Evolutionary conservation across 2,797 vertebrate genomes (phyloP).

Genomic region (Knipowitschia caucasica): DNA sequence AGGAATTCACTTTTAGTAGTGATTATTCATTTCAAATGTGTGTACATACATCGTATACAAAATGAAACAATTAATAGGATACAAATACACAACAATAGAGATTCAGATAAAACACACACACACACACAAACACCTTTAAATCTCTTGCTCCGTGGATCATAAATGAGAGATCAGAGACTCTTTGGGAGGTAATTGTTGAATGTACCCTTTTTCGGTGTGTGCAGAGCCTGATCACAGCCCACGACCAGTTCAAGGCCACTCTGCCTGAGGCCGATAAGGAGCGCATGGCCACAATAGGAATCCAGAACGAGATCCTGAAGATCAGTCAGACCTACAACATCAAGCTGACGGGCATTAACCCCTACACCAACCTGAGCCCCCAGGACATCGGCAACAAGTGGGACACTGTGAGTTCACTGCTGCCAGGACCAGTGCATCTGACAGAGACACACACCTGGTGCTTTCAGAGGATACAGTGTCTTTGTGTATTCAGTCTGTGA

Average conservation of each 20-base stretch:
- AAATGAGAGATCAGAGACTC: too few species aligned
- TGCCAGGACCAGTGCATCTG: background rate
- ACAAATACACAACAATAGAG: too few species aligned
- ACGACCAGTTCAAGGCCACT: constrained; percentile 97
- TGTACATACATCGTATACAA: too few species aligned
- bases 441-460: constrained; percentile 1
- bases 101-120: too few species aligned
- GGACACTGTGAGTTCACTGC: constrained; percentile 70
- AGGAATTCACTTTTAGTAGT: too few species aligned
- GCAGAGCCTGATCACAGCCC: constrained; percentile 92
- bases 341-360: constrained; percentile 93
- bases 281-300: constrained; percentile 91
- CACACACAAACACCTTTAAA: too few species aligned
- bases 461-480: constrained; percentile 15
- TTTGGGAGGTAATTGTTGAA: background rate
- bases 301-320: constrained; percentile 96
- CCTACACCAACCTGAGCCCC: constrained; percentile 93
- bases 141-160: too few species aligned
- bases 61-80: too few species aligned
- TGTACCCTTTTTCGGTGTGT: constrained; percentile 1
- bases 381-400: constrained; percentile 96
- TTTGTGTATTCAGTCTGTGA: constrained; percentile 14
- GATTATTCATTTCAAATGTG: too few species aligned
- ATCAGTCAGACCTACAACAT: constrained; percentile 97
- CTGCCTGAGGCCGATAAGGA: constrained; percentile 96